These are phyloP conservation scores for Apis florea DNA, from an alignment of 1,140 invertebrate species.

Conservation along the genomic window DNA sequence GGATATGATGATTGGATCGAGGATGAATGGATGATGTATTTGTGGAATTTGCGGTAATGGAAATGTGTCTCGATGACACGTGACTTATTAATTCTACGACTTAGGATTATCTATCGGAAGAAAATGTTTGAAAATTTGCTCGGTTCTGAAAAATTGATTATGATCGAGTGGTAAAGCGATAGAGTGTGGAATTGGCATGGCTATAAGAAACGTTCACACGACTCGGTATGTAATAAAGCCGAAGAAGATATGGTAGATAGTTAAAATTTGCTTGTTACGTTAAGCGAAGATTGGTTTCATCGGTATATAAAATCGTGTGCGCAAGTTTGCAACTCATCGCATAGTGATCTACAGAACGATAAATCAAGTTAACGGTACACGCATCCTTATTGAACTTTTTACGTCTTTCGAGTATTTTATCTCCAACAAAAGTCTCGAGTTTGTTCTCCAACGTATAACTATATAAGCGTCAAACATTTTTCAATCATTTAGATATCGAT, in stretches of 20 bases:
- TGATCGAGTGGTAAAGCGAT: not conserved
- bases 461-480: no score
- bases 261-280: slow-evolving; percentile 18
- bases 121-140: not conserved
- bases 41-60: no score
- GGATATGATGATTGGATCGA: no score
- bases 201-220: not conserved
- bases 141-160: not conserved
- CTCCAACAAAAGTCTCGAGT: not conserved
- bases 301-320: not conserved
- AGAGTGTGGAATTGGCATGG: not conserved
- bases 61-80: no score
- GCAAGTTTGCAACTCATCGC: not conserved
- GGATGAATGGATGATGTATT: no score
- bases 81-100: not conserved
- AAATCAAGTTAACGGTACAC: slow-evolving; percentile 23
- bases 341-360: slow-evolving; percentile 17
- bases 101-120: no score
- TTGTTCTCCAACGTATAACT: not conserved
- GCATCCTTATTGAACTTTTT: not conserved
- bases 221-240: not conserved
- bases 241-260: slow-evolving; percentile 12
- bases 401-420: not conserved
- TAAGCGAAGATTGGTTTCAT: slow-evolving; percentile 12
- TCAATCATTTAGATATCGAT: no score